Base-by-base conservation (phyloP, 1,140 invertebrate species). In the Caerostris darwini region DNA sequence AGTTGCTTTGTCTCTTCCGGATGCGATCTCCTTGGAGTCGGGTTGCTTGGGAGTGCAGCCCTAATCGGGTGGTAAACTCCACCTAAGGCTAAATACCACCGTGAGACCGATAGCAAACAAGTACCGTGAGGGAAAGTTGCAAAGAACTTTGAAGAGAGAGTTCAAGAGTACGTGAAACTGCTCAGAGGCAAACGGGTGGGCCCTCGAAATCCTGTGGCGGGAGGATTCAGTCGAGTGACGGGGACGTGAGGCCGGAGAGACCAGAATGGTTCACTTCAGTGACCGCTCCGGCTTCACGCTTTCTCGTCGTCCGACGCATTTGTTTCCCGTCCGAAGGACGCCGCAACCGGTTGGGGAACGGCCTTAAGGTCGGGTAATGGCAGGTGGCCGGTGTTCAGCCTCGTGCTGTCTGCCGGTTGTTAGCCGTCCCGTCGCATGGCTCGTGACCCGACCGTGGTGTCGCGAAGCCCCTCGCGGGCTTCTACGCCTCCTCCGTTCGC, bases 91-190 rank as follows among this genome's bases (percentile, higher is more conserved):
- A 98, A 98, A 98, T 98, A 98, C 97, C 95, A 96, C 96, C 97
- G 97, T 96, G 97, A 98, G 97, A 97, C 97, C 97, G 97, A 98
- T 98, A 98, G 89, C 89, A 91, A 91, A 91, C 89, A 81, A 91
- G 89, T 91, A 91, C 89, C 71, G 89, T 97, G 97, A 98, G 97
- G 98, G 97, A 98, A 98, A 98, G 97, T 97, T 98, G 97, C 97
- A 98, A 98, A 98, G 97, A 97, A 98, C 97, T 98, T 97, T 98
- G 97, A 98, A 98, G 97, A 98, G 97, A 98, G 97, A 98, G 97
- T 98, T 97, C 95, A 98, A 98, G 96, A 98, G 97, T 97, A 97
- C 97, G 97, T 98, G 97, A 85, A 57, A 98, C 97, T 97, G 97
- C 96, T 97, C 96, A 97, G 97, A 97, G 97, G 97, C 97, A 97